Base-by-base conservation (phyloP, 2,113 vertebrate genomes). In the Chlorodrepanis virens region DNA sequence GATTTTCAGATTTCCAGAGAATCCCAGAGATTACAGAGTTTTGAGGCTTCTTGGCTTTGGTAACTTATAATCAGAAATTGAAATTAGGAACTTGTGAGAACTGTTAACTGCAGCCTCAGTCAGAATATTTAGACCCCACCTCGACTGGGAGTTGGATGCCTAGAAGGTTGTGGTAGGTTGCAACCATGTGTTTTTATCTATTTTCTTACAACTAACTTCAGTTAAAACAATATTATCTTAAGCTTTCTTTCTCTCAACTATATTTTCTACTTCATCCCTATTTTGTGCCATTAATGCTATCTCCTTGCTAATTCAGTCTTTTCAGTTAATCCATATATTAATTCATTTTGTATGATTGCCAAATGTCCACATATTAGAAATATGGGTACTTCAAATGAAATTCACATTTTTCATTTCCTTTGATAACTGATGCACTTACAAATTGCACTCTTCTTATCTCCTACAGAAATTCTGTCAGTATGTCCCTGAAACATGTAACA, bases 101-200 rank as follows among this genome's bases (percentile, higher is more conserved):
- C 35, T 45, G 8, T 13, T 40, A 37, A 15, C 23, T 85, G 8
- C 27, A 85, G 22, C 6, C 27, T 78, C 23, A 37, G 33, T 18
- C 16, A 59, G 28, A 65, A 61, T 56, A 61, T 56, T 39, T 69
- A 65, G 25, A 85, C 12, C 2, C 2, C 5, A 10, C 5, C 12
- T 67, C 0, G 0, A 12, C 4, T 61, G n/a, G 19, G 15, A 71
- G 2, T 6, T 85, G 18, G 11, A 22, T 23, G 5, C 11, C 18
- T 78, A 6, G 60, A 52, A 44, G 50, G 6, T 15, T 44, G 3
- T 47, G 15, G 5, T 28, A 60, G 15, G 13, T 85, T 35, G 17
- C 9, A 49, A 6, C 8, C 14, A 18, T 42, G 54, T 71, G 18
- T 16, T 76, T 94, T 87, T 56, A 50, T 85, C 57, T 31, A 50